phyloP scores from a whole-genome alignment of 2,797 vertebrate genomes.

The Crocidura indochinensis region DNA sequence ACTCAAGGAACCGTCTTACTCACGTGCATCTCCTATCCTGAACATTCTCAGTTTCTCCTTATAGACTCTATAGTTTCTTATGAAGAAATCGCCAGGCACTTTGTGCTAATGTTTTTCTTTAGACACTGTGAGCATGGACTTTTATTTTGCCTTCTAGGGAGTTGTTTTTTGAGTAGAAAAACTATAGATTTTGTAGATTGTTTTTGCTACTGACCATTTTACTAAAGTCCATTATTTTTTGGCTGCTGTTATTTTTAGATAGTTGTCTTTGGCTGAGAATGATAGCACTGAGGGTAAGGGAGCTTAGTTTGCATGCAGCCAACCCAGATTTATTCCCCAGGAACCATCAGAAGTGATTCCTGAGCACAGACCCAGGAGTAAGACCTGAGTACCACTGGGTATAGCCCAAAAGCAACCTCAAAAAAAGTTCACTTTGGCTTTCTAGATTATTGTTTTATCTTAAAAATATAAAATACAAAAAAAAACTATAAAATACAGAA shows the following conservation, averaged over 20 bases:
- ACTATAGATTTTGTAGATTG: neutral
- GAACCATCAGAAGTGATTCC: no score
- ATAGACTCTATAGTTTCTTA: constrained; percentile 20
- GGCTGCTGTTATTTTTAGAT: constrained; percentile 19
- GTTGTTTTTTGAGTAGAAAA: constrained; percentile 57
- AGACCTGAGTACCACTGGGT: no score
- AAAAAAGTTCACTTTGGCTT: constrained; percentile 11
- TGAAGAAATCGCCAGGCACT: constrained; percentile 42
- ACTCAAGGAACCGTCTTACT: neutral
- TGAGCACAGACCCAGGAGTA: no score
- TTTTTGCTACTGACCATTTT: constrained; percentile 52
- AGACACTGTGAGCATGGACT: neutral
- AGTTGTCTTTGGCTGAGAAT: constrained; percentile 16
- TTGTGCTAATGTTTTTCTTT: constrained; percentile 41
- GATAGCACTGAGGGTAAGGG: no score
- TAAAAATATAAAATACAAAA: neutral
- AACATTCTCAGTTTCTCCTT: constrained; percentile 57
- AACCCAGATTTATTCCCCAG: no score
- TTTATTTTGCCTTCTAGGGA: constrained; percentile 33
- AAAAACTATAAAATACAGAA: no score
- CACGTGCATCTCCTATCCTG: neutral
- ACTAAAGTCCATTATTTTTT: constrained; percentile 45
- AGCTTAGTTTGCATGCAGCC: no score
- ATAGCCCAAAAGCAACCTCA: no score
- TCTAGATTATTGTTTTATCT: constrained; percentile 54